phyloP scores from a whole-genome alignment of 2,797 vertebrate species.

The Phrynocephalus guinanensis region DNA sequence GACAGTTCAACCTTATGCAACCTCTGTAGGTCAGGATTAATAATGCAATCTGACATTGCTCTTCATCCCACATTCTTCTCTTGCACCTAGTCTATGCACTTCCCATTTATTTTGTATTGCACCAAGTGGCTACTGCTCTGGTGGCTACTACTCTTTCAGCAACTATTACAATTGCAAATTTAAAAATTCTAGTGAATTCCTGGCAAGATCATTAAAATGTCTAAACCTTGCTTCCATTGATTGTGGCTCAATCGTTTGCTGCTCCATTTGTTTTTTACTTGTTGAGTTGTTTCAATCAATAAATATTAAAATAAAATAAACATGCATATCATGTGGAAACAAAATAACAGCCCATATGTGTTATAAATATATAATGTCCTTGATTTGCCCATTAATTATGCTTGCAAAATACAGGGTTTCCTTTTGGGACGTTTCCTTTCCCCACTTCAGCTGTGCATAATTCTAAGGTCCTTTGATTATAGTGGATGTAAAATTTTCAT shows the following conservation, averaged over 20 bases:
- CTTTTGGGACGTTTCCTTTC: not conserved
- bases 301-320: too few relatives aligned
- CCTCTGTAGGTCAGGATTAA: not conserved
- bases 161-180: not conserved
- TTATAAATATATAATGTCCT: not conserved
- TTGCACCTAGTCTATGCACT: not conserved
- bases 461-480: slow-evolving; percentile 7
- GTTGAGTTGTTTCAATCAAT: not conserved
- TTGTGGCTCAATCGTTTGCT: not conserved
- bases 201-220: not conserved
- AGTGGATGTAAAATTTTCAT: slow-evolving; percentile 37
- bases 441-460: not conserved
- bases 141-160: not conserved
- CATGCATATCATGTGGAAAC: not conserved
- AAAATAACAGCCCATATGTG: not conserved
- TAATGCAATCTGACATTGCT: not conserved
- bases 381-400: not conserved
- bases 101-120: not conserved
- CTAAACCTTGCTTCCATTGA: not conserved
- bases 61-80: not conserved
- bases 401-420: not conserved
- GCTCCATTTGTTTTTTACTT: not conserved
- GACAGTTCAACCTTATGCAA: not conserved
- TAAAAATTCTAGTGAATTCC: not conserved
- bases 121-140: not conserved